Conservation (phyloP, 2,797 vertebrate genomes). For the Kryptolebias ocellatus region DNA sequence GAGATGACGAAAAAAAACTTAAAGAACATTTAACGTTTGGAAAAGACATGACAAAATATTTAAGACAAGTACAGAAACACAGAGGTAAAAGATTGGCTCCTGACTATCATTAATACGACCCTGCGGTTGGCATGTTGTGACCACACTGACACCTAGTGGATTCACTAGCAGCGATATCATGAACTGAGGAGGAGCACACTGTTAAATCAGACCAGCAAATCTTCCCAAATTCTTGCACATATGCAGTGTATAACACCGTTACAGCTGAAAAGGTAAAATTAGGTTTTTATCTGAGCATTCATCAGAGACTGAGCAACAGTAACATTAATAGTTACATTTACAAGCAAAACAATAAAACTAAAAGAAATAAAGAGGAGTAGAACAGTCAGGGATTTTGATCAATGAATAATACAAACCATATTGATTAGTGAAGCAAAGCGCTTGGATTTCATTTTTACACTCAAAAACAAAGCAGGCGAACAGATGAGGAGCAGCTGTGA, state of each 20-base stretch:
- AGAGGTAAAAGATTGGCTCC: constrained; percentile 28
- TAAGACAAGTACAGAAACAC: constrained; percentile 27
- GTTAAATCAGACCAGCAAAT: constrained; percentile 11
- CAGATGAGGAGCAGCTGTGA: neutral
- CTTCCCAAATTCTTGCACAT: neutral
- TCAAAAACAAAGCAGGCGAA: neutral
- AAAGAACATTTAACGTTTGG: constrained; percentile 17
- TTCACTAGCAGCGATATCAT: neutral
- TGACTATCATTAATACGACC: constrained; percentile 24
- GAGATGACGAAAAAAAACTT: neutral
- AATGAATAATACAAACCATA: neutral
- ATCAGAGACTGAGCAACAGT: neutral
- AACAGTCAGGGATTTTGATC: neutral
- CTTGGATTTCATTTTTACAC: too few species aligned
- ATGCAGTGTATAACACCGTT: neutral
- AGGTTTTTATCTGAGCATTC: neutral
- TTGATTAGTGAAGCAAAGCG: too few species aligned
- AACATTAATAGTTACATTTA: neutral
- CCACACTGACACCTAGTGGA: constrained; percentile 84
- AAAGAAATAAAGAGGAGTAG: neutral
- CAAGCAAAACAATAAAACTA: neutral
- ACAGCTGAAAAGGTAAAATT: neutral
- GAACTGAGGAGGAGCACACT: neutral
- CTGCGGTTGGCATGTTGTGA: constrained; percentile 43
- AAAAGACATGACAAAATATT: constrained; percentile 23